phyloP scores from a whole-genome alignment of 2,797 vertebrate genomes.

The Rhabdomys pumilio region DNA sequence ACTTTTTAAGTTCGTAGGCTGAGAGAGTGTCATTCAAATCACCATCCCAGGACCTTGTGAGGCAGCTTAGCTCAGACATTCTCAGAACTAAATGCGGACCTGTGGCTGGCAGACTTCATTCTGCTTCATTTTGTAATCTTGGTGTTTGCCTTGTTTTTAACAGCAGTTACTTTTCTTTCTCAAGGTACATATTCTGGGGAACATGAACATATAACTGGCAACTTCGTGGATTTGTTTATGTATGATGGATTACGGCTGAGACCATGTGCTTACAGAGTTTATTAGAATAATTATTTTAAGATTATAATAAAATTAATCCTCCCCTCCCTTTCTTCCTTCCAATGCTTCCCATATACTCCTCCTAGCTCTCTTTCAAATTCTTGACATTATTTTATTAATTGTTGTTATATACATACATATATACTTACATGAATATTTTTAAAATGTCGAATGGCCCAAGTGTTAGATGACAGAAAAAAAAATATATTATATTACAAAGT shows the following conservation, averaged over 20 bases:
- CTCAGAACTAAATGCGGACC: neutral
- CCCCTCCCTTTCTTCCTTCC: neutral
- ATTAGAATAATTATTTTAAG: neutral
- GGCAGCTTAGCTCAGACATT: neutral
- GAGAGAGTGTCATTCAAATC: neutral
- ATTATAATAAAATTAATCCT: neutral
- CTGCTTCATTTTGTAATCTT: slow-evolving; percentile 16
- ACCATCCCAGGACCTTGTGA: neutral
- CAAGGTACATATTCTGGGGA: neutral
- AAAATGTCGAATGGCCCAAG: neutral
- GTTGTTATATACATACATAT: neutral
- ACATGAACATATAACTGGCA: neutral
- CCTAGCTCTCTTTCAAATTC: neutral
- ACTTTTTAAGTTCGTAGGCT: neutral
- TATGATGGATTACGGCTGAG: neutral
- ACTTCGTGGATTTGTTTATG: neutral
- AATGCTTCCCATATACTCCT: neutral
- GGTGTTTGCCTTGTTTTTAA: neutral
- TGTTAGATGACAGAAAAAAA: neutral
- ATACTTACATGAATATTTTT: neutral
- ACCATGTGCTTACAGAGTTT: neutral
- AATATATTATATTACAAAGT: neutral
- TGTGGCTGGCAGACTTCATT: neutral
- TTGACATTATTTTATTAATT: neutral
- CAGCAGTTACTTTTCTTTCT: neutral